Evolutionary conservation across 2,113 vertebrate species (phyloP), one percentile per base, ranked within the genome.

Genomic region (Erinaceus europaeus): DNA sequence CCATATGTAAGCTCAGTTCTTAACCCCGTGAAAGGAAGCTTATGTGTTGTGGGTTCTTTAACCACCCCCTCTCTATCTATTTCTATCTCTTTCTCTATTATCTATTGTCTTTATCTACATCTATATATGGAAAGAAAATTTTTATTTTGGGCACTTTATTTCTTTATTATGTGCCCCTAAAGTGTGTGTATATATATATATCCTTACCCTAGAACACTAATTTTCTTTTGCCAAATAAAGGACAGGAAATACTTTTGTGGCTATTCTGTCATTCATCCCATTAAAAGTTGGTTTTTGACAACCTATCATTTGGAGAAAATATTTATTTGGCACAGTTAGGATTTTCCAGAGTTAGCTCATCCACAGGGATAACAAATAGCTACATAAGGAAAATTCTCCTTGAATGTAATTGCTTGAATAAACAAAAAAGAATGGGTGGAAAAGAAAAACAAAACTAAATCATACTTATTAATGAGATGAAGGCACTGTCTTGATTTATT

Each of bases 341-440:
- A 44, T 93, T 78, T 87, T 89, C n/a, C 74, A 71, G 40, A 48
- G 59, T 71, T 84, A n/a, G 55, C 92, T 87, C 57, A 84, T 67
- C 57, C 25, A 27, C 62, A 55, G 53, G 25, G n/a, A 29, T 84
- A 84, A 78, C 36, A 81, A 17, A 38, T 50, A 46, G 25, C 20
- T 61, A 4, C 12, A 3, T 84, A 3, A 62, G 36, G 14, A 14
- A 14, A 81, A 65, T 53, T 82, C 59, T 80, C 55, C 34, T 77
- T 13, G 55, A 57, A 59, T 65, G 53, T 12, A 76, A 84, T 57
- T 88, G 44, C 40, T 48, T 83, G 42, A 74, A 62, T 53, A 71
- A 15, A 67, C 81, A 36, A 27, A n/a, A 4, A 84, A 75, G 44
- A 75, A 84, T 61, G 52, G 10, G 11, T 59, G 23, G 21, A 64